A percentile compares a stretch with the other conserved stretches of the same genome.
Evolutionary conservation across 2,113 vertebrate genomes (phyloP).

Genomic region (Callionymus lyra): DNA sequence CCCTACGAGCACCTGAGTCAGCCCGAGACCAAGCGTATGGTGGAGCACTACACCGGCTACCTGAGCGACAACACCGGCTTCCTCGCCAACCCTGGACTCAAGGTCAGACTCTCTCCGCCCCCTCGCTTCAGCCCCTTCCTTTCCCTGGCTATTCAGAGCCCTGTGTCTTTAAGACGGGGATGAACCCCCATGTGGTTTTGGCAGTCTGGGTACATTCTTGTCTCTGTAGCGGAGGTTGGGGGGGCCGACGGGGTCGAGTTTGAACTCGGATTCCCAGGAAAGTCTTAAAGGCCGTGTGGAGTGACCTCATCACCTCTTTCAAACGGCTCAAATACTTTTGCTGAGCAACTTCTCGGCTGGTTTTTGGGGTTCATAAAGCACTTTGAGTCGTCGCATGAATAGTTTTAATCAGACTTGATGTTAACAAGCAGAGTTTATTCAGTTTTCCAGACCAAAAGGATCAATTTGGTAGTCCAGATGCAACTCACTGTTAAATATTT

Average conservation of each 20-base stretch:
- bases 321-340: slow-evolving; percentile 20
- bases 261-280: slow-evolving; percentile 52
- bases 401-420: background rate
- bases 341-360: slow-evolving; percentile 4
- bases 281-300: slow-evolving; percentile 43
- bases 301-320: slow-evolving; percentile 52
- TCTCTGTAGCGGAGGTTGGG: slow-evolving; percentile 2
- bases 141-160: slow-evolving; percentile 3
- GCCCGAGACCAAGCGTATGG: slow-evolving; percentile 96
- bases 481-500: too few species aligned
- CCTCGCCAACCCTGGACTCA: slow-evolving; percentile 94
- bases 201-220: slow-evolving; percentile 45
- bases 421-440: background rate
- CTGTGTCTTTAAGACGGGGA: slow-evolving; percentile 40
- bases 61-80: slow-evolving; percentile 97
- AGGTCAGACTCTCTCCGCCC: slow-evolving; percentile 53
- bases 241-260: slow-evolving; percentile 24
- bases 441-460: too few species aligned
- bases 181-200: slow-evolving; percentile 31
- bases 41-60: slow-evolving; percentile 97
- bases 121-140: background rate
- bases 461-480: too few species aligned
- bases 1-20: slow-evolving; percentile 97
- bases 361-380: background rate
- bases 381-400: background rate